Conservation (phyloP, 2,888 invertebrate genomes). For the Bembecia ichneumoniformis region DNA sequence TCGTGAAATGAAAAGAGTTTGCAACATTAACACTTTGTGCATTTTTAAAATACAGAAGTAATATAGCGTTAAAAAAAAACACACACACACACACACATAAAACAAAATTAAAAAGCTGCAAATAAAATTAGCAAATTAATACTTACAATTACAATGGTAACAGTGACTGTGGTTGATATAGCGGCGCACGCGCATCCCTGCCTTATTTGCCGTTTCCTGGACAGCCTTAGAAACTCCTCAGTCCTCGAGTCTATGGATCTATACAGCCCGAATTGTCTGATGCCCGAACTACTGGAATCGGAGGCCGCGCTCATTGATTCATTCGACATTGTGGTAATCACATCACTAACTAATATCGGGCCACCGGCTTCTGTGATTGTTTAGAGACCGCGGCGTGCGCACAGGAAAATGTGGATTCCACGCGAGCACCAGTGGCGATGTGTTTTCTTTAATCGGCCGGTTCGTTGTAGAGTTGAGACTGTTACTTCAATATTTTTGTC, state of each 20-base stretch:
- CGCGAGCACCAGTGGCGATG: conserved; percentile 25
- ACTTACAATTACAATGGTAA: conserved; percentile 62
- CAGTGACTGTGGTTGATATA: conserved; percentile 55
- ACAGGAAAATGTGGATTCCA: conserved; percentile 44
- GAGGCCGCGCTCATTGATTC: conserved; percentile 32
- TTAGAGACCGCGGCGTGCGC: conserved; percentile 31
- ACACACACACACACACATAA: no score
- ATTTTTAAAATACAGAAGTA: no score
- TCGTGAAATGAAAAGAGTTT: no score
- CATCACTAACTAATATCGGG: conserved; percentile 32
- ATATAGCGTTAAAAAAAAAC: no score
- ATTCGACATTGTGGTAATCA: conserved; percentile 47
- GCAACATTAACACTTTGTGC: no score
- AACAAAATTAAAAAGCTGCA: background rate
- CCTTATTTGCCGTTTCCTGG: conserved; percentile 48
- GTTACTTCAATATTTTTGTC: no score
- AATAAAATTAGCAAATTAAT: conserved; percentile 2
- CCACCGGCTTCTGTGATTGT: conserved; percentile 13
- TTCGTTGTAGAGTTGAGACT: conserved; percentile 4
- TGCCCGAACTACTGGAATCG: conserved; percentile 25
- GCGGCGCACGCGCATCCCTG: conserved; percentile 63
- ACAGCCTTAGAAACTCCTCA: conserved; percentile 54
- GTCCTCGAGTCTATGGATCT: conserved; percentile 54
- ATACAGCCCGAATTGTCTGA: conserved; percentile 56
- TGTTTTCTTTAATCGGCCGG: conserved; percentile 46